These are phyloP conservation scores for Euplagia quadripunctaria DNA, from an alignment of 2,888 invertebrate species.

Conservation along the genomic window DNA sequence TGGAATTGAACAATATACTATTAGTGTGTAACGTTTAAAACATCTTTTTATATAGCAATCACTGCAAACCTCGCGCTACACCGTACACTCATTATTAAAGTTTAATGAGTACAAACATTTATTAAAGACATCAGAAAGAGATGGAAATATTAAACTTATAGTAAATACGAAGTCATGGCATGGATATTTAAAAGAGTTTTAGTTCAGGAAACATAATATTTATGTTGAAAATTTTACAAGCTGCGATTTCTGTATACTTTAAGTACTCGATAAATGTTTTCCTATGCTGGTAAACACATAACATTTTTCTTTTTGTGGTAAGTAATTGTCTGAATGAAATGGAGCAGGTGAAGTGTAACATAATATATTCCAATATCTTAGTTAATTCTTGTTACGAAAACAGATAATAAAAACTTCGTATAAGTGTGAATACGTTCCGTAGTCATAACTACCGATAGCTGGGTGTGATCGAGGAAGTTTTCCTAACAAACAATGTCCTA, in stretches of 20 bases:
- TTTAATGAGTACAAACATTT: too few species aligned
- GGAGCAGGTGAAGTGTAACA: neutral
- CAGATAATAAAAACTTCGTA: neutral
- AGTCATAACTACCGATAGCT: neutral
- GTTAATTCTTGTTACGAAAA: conserved; percentile 1
- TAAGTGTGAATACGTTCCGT: neutral
- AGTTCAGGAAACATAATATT: too few species aligned
- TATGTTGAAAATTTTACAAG: neutral
- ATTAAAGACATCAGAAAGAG: too few species aligned
- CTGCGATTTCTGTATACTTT: neutral
- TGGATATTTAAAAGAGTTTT: too few species aligned
- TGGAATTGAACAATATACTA: too few species aligned
- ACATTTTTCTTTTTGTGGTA: neutral
- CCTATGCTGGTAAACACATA: neutral
- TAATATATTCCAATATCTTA: neutral
- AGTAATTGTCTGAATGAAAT: neutral
- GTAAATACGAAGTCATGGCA: too few species aligned
- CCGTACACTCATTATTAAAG: too few species aligned
- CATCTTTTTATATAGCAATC: too few species aligned
- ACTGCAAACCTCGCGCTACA: too few species aligned
- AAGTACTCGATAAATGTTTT: neutral
- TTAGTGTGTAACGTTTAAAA: too few species aligned
- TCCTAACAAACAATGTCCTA: neutral
- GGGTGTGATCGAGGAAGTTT: neutral
- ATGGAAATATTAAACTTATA: too few species aligned